A percentile compares a stretch with the other conserved stretches of the same genome.
These are phyloP conservation scores for Parascotia fuliginaria DNA, from an alignment of 2,888 invertebrate species.

Conservation along the genomic window DNA sequence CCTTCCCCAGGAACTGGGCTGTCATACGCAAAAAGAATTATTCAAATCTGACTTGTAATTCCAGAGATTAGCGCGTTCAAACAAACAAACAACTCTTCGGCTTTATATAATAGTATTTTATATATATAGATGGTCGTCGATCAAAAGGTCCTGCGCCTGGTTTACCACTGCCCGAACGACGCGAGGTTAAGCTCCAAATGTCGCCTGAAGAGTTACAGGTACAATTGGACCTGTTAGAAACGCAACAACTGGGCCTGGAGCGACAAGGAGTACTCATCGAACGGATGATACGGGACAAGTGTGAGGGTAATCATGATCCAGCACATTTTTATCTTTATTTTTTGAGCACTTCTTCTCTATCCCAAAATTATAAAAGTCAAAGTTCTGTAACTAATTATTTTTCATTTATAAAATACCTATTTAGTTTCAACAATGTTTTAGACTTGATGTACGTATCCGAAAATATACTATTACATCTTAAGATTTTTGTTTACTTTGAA, in stretches of 20 bases:
- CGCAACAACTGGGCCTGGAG: slow-evolving; percentile 95
- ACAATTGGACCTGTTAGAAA: slow-evolving; percentile 92
- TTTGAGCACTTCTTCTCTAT: slow-evolving; percentile 22
- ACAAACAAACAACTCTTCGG: too few species aligned
- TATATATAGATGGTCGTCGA: slow-evolving; percentile 88
- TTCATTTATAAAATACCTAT: too few species aligned
- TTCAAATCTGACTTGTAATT: too few species aligned
- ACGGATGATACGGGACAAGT: slow-evolving; percentile 94
- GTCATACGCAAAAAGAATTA: too few species aligned
- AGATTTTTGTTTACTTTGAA: too few species aligned
- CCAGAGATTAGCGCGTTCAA: background rate
- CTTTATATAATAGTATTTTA: too few species aligned
- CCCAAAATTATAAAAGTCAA: background rate
- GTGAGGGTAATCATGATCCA: slow-evolving; percentile 84
- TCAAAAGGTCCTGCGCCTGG: slow-evolving; percentile 94
- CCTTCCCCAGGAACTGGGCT: too few species aligned
- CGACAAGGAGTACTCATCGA: slow-evolving; percentile 96
- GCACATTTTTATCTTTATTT: slow-evolving; percentile 51
- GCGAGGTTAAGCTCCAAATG: slow-evolving; percentile 83
- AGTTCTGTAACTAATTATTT: too few species aligned
- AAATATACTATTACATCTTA: too few species aligned
- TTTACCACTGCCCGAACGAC: slow-evolving; percentile 90
- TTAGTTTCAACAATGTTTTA: too few species aligned
- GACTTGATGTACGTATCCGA: too few species aligned
- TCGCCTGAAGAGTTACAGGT: slow-evolving; percentile 87